Conservation (phyloP, 30 jellyfish, hydroid and myxozoan genomes). For the Hydractinia echinata region DNA sequence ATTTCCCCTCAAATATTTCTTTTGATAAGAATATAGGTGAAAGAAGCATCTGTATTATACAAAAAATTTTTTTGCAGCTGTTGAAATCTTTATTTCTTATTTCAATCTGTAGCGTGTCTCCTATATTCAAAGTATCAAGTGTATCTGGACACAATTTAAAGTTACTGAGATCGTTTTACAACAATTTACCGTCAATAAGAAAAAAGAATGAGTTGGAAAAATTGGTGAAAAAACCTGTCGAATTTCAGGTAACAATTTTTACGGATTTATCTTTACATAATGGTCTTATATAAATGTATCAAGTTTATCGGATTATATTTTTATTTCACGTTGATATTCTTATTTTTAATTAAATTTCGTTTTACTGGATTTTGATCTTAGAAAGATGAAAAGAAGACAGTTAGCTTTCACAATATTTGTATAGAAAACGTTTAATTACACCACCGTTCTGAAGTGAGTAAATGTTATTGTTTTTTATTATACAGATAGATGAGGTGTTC, state of each 20-base stretch:
- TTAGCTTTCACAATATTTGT: no score
- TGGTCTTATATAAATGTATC: background rate
- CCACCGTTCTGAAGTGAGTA: background rate
- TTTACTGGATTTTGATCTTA: no score
- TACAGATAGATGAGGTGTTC: conserved; percentile 85
- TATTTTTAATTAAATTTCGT: background rate
- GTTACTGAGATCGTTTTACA: conserved; percentile 57
- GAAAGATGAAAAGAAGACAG: no score
- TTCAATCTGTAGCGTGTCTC: conserved; percentile 59
- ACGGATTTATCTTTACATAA: background rate
- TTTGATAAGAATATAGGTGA: no score
- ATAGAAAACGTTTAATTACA: no score
- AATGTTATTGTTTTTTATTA: no score
- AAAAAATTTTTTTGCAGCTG: no score
- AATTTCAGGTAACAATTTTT: conserved; percentile 55
- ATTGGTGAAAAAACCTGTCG: conserved; percentile 77
- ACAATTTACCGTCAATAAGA: conserved; percentile 76
- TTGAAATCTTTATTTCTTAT: no score
- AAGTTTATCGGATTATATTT: background rate
- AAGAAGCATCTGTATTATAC: no score
- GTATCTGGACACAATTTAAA: conserved; percentile 83
- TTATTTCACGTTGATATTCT: background rate
- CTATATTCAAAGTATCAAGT: conserved; percentile 88
- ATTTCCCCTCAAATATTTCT: no score
- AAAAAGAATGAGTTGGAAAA: conserved; percentile 69